Percentiles rank a stretch among this genome's conserved stretches.
These are phyloP conservation scores for Drosophila atripex DNA, from an alignment of 2,888 invertebrate species.

Conservation along the genomic window DNA sequence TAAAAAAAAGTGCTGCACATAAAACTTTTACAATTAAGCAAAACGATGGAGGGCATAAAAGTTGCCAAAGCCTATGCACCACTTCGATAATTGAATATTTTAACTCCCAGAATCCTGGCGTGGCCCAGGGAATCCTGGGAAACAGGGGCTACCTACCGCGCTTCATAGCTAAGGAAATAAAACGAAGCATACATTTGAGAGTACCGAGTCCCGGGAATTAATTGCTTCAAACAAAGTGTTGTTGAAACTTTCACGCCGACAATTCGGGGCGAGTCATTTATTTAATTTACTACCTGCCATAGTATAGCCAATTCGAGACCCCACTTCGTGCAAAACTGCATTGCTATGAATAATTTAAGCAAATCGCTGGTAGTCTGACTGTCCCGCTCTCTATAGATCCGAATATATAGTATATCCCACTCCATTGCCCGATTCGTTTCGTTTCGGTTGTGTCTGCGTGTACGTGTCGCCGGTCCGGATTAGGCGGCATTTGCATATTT, in stretches of 20 bases:
- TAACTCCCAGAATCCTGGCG: conserved; percentile 29
- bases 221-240: conserved; percentile 48
- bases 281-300: conserved; percentile 77
- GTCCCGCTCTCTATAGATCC: conserved; percentile 14
- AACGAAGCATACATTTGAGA: conserved; percentile 49
- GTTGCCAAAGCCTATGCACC: conserved; percentile 60
- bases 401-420: background rate
- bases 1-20: conserved; percentile 46
- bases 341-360: conserved; percentile 82
- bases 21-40: conserved; percentile 76
- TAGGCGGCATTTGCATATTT: conserved; percentile 83
- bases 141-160: background rate
- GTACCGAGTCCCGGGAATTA: conserved; percentile 34
- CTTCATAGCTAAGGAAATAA: conserved; percentile 39
- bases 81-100: conserved; percentile 75
- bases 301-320: background rate
- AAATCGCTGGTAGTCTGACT: conserved; percentile 72
- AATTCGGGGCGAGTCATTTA: conserved; percentile 70
- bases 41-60: conserved; percentile 63
- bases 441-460: conserved; percentile 49
- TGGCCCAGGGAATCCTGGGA: background rate
- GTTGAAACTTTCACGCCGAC: conserved; percentile 46
- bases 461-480: conserved; percentile 77
- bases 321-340: conserved; percentile 31
- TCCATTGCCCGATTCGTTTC: conserved; percentile 1